Conservation (phyloP, 2,797 vertebrate genomes). For the Neosilurus mollespiculum region DNA sequence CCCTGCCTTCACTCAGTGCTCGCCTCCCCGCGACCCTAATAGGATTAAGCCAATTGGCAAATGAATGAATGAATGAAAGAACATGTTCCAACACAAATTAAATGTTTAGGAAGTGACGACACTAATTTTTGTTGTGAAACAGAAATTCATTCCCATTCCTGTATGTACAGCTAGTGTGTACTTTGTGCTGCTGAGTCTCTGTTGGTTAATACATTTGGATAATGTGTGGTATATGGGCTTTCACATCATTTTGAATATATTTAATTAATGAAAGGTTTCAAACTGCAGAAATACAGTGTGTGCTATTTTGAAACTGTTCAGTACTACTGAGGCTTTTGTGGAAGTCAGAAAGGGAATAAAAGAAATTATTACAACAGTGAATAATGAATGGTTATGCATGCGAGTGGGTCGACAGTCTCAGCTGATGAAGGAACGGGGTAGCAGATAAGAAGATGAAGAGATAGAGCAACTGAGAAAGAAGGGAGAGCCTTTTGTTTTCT, state of each 20-base stretch:
- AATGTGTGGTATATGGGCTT: background rate
- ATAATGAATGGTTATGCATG: slow-evolving; percentile 22
- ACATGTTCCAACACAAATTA: too few species aligned
- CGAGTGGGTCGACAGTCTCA: slow-evolving; percentile 13
- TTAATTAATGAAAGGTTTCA: background rate
- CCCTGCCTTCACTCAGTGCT: too few species aligned
- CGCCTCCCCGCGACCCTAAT: too few species aligned
- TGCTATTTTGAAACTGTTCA: background rate
- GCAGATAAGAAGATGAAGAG: slow-evolving; percentile 14
- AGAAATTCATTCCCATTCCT: too few species aligned
- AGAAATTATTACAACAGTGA: slow-evolving; percentile 18
- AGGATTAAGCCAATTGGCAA: too few species aligned
- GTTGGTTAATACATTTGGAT: slow-evolving; percentile 4
- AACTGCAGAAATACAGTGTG: background rate
- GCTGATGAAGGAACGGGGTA: slow-evolving; percentile 27
- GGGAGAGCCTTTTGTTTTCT: slow-evolving; percentile 36
- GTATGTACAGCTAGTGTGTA: background rate
- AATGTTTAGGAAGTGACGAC: too few species aligned
- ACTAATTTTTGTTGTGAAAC: too few species aligned
- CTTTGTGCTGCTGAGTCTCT: slow-evolving; percentile 5
- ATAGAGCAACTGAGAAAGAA: slow-evolving; percentile 14
- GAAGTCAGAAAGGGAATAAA: slow-evolving; percentile 10
- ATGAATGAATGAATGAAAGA: too few species aligned
- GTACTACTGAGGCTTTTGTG: background rate
- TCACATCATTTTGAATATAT: background rate